Evolutionary conservation across 2,113 vertebrate genomes (phyloP).

Genomic region (Indri indri): DNA sequence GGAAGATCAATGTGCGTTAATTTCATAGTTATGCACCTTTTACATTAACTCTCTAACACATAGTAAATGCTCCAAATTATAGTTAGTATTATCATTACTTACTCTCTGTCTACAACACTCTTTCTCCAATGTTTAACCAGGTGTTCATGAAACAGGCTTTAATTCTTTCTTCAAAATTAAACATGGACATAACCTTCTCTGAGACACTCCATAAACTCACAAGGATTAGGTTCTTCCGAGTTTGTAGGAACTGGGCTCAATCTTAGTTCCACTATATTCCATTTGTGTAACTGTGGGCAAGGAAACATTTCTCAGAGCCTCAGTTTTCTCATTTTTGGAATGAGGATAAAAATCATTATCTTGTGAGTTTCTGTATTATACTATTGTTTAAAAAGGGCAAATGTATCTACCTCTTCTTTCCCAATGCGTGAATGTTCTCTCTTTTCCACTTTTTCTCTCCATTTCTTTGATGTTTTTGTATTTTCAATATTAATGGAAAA

Average conservation of each 20-base stretch:
- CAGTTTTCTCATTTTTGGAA: background rate
- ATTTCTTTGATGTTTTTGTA: background rate
- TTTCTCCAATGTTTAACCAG: constrained; percentile 5
- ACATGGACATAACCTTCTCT: background rate
- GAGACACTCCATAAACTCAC: background rate
- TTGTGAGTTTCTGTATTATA: background rate
- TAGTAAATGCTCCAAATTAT: background rate
- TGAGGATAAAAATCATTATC: background rate
- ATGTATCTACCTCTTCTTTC: background rate
- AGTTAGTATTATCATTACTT: background rate
- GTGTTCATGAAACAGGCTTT: background rate
- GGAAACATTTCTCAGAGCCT: background rate
- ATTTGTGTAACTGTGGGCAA: background rate
- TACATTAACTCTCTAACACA: background rate
- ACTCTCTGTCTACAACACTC: background rate
- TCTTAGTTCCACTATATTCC: background rate
- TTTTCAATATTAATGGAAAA: background rate
- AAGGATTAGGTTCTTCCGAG: background rate
- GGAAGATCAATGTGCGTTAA: background rate
- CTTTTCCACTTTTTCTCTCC: background rate
- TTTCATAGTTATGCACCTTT: background rate
- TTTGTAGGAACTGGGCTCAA: background rate
- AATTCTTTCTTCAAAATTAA: constrained; percentile 17
- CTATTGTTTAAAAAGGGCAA: background rate
- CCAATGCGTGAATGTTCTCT: background rate